Percentiles rank a stretch among this genome's conserved stretches.
Evolutionary conservation across 2,113 vertebrate genomes (phyloP).

Genomic region (Gallinago media): DNA sequence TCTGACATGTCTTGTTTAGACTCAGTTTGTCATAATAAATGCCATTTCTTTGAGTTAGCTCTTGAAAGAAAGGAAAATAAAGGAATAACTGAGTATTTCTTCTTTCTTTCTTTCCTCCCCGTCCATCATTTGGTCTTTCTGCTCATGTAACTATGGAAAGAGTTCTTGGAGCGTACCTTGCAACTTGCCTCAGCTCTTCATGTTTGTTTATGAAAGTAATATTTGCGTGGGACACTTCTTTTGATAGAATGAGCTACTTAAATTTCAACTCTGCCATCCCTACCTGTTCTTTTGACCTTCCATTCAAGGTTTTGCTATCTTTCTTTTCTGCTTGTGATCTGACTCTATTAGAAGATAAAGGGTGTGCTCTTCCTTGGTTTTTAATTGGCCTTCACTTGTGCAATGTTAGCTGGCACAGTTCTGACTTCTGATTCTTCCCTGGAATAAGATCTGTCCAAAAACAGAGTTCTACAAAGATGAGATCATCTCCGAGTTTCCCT

Average conservation of each 20-base stretch:
- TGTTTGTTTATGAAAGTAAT: neutral
- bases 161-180: neutral
- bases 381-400: neutral
- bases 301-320: neutral
- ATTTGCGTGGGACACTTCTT: neutral
- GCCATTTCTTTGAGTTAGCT: neutral
- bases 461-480: neutral
- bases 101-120: neutral
- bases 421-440: neutral
- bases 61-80: neutral
- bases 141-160: neutral
- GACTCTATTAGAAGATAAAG: neutral
- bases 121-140: neutral
- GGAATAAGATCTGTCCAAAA: neutral
- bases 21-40: constrained; percentile 44
- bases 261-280: neutral
- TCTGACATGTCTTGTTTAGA: constrained; percentile 27
- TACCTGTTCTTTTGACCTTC: neutral
- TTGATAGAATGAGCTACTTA: neutral
- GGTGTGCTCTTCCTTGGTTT: neutral
- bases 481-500: neutral
- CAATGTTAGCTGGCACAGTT: neutral
- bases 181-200: neutral
- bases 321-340: neutral
- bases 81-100: neutral